Conservation (phyloP, 2,888 invertebrate species). For the Drosophila mimetica region DNA sequence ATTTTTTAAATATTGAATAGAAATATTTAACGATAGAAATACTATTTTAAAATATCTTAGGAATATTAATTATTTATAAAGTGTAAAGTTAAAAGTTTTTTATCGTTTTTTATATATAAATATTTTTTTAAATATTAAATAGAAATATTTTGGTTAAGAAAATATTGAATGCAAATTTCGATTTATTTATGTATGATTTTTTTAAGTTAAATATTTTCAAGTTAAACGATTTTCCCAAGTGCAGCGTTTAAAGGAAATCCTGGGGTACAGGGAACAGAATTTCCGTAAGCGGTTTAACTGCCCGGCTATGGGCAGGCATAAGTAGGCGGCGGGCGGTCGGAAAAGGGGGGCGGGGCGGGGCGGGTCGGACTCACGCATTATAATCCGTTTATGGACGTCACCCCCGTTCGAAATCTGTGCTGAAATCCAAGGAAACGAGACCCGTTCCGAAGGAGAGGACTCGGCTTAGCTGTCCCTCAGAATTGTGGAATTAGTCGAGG, state of each 20-base stretch:
- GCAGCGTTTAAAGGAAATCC: slow-evolving; percentile 38
- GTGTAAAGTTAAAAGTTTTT: too few relatives aligned
- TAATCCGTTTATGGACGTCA: slow-evolving; percentile 35
- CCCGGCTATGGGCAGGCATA: slow-evolving; percentile 42
- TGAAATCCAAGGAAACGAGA: slow-evolving; percentile 9
- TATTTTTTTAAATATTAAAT: too few relatives aligned
- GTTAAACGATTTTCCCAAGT: slow-evolving; percentile 15
- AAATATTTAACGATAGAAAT: too few relatives aligned
- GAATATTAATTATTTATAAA: too few relatives aligned
- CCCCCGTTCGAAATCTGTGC: slow-evolving; percentile 2
- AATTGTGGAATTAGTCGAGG: slow-evolving; percentile 1
- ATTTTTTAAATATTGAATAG: too few relatives aligned
- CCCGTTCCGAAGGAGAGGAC: slow-evolving; percentile 1
- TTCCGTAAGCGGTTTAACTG: slow-evolving; percentile 55
- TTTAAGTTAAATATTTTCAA: too few relatives aligned
- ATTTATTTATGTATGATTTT: too few relatives aligned
- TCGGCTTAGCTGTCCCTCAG: slow-evolving; percentile 2
- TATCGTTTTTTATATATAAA: too few relatives aligned
- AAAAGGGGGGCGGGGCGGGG: neutral
- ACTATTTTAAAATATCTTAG: too few relatives aligned
- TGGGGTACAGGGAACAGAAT: slow-evolving; percentile 7
- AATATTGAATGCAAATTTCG: too few relatives aligned
- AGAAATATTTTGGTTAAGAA: too few relatives aligned
- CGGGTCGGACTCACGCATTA: slow-evolving; percentile 24
- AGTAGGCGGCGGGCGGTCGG: slow-evolving; percentile 22